These are phyloP conservation scores for Clytia hemisphaerica DNA, from an alignment of 30 jellyfish, hydroid and myxozoan species.

Conservation along the genomic window DNA sequence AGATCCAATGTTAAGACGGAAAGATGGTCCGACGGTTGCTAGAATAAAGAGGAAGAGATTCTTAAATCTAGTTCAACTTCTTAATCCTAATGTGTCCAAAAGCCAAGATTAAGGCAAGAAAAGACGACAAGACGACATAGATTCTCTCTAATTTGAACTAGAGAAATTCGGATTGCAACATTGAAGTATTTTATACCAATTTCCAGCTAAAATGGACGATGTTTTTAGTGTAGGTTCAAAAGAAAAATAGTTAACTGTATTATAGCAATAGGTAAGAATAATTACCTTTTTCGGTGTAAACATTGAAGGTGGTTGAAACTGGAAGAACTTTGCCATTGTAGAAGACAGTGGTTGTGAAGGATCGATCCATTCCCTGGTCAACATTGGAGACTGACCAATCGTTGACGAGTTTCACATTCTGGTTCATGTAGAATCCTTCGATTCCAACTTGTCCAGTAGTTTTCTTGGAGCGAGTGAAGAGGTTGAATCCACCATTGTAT, in stretches of 20 bases:
- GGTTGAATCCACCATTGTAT: slow-evolving; percentile 18
- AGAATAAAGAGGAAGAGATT: no score
- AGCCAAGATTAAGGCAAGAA: no score
- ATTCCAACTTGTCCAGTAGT: slow-evolving; percentile 3
- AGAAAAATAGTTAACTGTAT: no score
- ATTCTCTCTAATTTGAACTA: background rate
- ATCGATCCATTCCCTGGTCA: background rate
- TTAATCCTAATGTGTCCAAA: no score
- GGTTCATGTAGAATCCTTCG: slow-evolving; percentile 17
- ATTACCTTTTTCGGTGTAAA: no score
- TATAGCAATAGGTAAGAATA: no score
- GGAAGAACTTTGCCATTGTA: slow-evolving; percentile 25
- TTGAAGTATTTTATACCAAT: no score
- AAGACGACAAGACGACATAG: no score
- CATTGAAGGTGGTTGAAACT: no score
- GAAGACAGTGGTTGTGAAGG: background rate
- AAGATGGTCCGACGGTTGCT: slow-evolving; percentile 12
- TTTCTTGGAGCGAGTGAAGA: background rate
- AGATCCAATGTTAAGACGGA: slow-evolving; percentile 2
- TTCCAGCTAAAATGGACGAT: no score
- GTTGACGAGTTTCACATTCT: background rate
- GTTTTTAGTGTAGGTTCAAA: no score
- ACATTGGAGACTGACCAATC: background rate
- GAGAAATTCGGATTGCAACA: slow-evolving; percentile 8
- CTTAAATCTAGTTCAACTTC: no score